Base-by-base conservation (phyloP, 2,888 invertebrate genomes). In the Caenorhabditis becei region DNA sequence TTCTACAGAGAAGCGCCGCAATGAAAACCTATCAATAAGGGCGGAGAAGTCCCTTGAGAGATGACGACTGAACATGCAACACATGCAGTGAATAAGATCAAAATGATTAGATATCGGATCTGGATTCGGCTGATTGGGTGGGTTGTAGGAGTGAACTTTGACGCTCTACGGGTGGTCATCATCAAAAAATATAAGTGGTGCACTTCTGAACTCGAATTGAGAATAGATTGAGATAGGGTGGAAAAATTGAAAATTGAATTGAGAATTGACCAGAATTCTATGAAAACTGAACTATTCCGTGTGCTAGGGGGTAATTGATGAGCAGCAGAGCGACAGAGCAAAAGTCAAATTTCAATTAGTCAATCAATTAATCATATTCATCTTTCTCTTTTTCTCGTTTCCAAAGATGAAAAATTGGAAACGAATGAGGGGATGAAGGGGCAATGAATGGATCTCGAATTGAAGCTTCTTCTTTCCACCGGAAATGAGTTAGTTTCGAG, bases 1-100 rank as follows among this genome's bases (percentile, higher is more conserved):
- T 32, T 32, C 5, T 7, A 32, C 4, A 32, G 16, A 51, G 51
- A 49, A 54, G 53, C 20, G 56, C 53, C 24, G 49, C 63, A 65
- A 74, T 74, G 74, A 66, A 72, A 74, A 74, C 75, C 75, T 75
- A 66, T 74, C 74, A 66, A 74, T 74, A 74, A 66, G 32, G 65
- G 59, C n/a, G 58, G 65, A 37, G 41, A 41, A 51, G 47, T 75
- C 75, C 75, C 75, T 20, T 23, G 75, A 75, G 75, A 65, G 49
- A 75, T 66, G 59, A 20, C 37, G 16, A 20, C 63, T 14, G 62
- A 65, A 72, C 65, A 71, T 58, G 72, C 72, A 72, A 72, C 72
- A 72, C 54, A 35, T 63, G 32, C 23, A 41, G 7, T 32, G 63
- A 63, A 53, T 65, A 20, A 65, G 74, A 74, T 74, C 41, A 41